Evolutionary conservation across 2,888 invertebrate species (phyloP).

Genomic region (Leptopilina myrica): DNA sequence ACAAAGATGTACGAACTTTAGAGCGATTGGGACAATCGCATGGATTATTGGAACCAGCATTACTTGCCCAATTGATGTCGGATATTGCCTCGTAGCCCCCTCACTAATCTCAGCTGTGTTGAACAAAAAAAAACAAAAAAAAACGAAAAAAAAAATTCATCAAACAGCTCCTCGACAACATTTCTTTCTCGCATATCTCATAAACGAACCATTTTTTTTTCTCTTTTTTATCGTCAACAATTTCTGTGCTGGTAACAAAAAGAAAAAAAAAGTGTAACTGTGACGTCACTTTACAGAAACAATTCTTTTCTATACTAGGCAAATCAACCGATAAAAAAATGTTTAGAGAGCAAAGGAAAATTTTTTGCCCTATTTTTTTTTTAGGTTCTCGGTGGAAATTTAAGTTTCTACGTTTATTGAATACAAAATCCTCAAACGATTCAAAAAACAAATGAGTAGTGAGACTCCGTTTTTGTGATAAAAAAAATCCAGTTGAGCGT

Average conservation of each 20-base stretch:
- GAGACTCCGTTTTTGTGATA: constrained; percentile 26
- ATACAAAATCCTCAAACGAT: neutral
- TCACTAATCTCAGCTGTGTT: constrained; percentile 49
- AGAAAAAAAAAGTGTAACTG: constrained; percentile 57
- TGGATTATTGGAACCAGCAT: constrained; percentile 80
- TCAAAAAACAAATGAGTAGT: neutral
- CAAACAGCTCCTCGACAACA: constrained; percentile 9
- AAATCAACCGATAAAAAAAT: neutral
- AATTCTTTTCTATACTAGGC: too few species aligned
- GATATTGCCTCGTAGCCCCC: constrained; percentile 76
- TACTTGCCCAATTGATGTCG: constrained; percentile 76
- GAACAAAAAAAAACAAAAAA: too few species aligned
- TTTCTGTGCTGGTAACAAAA: constrained; percentile 67
- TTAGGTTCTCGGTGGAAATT: neutral
- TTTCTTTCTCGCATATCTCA: constrained; percentile 61
- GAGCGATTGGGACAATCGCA: constrained; percentile 83
- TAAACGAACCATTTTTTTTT: constrained; percentile 63
- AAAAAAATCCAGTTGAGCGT: constrained; percentile 21
- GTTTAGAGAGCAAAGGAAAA: neutral
- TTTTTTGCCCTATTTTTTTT: too few species aligned
- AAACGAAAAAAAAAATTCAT: constrained; percentile 41
- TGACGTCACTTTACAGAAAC: constrained; percentile 43
- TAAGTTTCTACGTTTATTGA: neutral
- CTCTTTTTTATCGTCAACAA: constrained; percentile 45
- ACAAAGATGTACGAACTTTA: constrained; percentile 84